Evolutionary conservation across 2,888 invertebrate species (phyloP).

Genomic region (Apoderus coryli): DNA sequence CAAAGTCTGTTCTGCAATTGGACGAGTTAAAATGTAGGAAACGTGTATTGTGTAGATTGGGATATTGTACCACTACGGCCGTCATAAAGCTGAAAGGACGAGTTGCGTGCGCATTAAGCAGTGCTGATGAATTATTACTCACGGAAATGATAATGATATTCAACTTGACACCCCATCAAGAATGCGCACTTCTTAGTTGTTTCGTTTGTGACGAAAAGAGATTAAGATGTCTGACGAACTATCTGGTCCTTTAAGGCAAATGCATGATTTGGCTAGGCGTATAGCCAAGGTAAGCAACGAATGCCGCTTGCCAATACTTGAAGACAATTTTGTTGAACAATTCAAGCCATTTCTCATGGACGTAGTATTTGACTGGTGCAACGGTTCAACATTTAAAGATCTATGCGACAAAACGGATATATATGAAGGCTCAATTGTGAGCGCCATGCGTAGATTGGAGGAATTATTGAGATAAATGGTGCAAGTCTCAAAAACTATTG

Average conservation of each 20-base stretch:
- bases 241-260: constrained; percentile 72
- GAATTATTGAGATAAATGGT: constrained; percentile 90
- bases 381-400: constrained; percentile 79
- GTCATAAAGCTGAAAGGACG: constrained; percentile 96
- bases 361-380: constrained; percentile 91
- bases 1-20: constrained; percentile 89
- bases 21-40: constrained; percentile 93
- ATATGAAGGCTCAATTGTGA: constrained; percentile 82
- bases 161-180: constrained; percentile 64
- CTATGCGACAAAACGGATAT: constrained; percentile 94
- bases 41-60: constrained; percentile 80
- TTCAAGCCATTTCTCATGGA: constrained; percentile 97
- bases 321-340: constrained; percentile 77
- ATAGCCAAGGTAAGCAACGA: constrained; percentile 82
- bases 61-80: constrained; percentile 83
- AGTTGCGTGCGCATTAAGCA: constrained; percentile 97
- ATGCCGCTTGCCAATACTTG: constrained; percentile 75
- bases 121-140: constrained; percentile 87
- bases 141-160: constrained; percentile 98
- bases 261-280: constrained; percentile 87
- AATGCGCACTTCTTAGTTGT: constrained; percentile 75
- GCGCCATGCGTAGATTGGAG: constrained; percentile 92
- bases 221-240: constrained; percentile 72
- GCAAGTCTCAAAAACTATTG: constrained; percentile 92
- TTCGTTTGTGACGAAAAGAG: constrained; percentile 87